Conservation (phyloP, 2,797 vertebrate species). For the Discoglossus pictus region DNA sequence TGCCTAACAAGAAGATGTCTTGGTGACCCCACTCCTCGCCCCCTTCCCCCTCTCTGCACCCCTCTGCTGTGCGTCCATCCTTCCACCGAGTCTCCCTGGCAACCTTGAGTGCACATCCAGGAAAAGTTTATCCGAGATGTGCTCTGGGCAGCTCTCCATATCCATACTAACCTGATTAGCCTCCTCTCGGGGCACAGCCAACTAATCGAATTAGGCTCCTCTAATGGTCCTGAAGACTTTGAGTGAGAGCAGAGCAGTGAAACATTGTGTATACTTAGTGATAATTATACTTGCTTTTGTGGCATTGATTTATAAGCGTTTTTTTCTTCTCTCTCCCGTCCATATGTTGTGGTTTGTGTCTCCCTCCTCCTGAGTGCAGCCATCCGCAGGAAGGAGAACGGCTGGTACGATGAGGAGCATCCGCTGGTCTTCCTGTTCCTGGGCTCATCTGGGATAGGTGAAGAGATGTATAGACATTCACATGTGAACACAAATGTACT, state of each 20-base stretch:
- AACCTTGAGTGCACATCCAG: constrained; percentile 78
- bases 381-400: constrained; percentile 95
- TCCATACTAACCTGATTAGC: constrained; percentile 99
- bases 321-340: constrained; percentile 44
- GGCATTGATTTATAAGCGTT: constrained; percentile 77
- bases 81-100: constrained; percentile 67
- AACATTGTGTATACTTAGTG: constrained; percentile 83
- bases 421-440: constrained; percentile 96
- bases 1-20: constrained; percentile 14
- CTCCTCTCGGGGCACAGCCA: constrained; percentile 87
- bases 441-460: constrained; percentile 97
- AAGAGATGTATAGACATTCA: too few relatives aligned
- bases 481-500: too few relatives aligned
- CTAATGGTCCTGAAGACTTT: constrained; percentile 90
- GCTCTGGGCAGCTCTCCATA: constrained; percentile 85
- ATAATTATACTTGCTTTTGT: constrained; percentile 79
- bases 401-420: constrained; percentile 97
- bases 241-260: constrained; percentile 78
- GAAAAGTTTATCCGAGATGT: constrained; percentile 80
- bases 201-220: constrained; percentile 94
- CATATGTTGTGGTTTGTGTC: constrained; percentile 53
- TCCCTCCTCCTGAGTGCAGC: constrained; percentile 65
- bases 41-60: constrained; percentile 59
- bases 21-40: constrained; percentile 1
- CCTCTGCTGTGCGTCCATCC: constrained; percentile 59